phyloP scores from a whole-genome alignment of 2,113 vertebrate species.

The Columbina picui region DNA sequence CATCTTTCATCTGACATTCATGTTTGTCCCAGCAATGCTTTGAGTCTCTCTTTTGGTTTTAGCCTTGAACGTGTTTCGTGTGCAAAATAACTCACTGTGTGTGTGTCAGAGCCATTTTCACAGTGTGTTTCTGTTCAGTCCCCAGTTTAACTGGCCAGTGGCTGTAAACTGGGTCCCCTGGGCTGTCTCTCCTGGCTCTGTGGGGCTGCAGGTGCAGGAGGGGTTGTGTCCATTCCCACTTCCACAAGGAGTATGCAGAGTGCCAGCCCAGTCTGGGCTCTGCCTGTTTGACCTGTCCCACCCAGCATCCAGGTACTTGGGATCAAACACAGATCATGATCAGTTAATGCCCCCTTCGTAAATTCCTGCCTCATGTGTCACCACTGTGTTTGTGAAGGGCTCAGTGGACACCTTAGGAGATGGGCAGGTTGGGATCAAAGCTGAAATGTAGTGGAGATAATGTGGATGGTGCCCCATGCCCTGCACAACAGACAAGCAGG shows the following conservation, averaged over 20 bases:
- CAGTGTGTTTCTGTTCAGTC: not conserved
- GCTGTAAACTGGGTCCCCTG: not conserved
- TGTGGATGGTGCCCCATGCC: not conserved
- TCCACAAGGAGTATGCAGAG: not conserved
- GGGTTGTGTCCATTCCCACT: not conserved
- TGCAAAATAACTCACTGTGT: not conserved
- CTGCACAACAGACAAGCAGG: fast-evolving
- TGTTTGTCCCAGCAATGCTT: not conserved
- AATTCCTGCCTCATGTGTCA: constrained; percentile 33
- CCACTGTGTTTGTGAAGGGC: constrained; percentile 14
- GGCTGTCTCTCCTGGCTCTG: not conserved
- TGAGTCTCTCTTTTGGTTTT: not conserved
- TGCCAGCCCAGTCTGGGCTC: not conserved
- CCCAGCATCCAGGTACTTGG: not conserved
- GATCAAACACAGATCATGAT: not conserved
- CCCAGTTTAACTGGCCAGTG: not conserved
- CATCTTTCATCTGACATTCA: not conserved
- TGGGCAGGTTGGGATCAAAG: constrained; percentile 32
- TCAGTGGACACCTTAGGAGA: not conserved
- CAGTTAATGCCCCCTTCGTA: constrained; percentile 24
- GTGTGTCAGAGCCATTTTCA: not conserved
- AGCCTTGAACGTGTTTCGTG: not conserved
- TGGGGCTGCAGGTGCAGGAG: not conserved
- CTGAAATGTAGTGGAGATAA: constrained; percentile 1
- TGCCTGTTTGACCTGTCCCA: not conserved